Evolutionary conservation across 1,140 invertebrate genomes (phyloP).

Genomic region (Melipona quadrifasciata): DNA sequence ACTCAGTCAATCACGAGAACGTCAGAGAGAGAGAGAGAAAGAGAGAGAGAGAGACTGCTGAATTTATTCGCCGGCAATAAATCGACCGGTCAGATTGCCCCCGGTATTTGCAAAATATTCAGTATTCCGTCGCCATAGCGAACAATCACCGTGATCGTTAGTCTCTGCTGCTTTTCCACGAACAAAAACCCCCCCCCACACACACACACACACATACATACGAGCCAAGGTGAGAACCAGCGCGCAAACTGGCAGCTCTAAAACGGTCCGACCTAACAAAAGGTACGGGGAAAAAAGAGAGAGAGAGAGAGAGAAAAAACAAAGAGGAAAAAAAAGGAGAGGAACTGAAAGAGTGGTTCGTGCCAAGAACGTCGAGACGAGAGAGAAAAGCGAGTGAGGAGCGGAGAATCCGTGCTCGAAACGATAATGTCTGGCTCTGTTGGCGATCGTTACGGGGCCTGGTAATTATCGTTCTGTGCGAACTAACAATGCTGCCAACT

Average conservation of each 20-base stretch:
- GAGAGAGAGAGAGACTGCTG: not conserved
- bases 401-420: conserved; percentile 37
- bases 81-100: conserved; percentile 35
- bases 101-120: conserved; percentile 16
- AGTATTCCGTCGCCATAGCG: conserved; percentile 10
- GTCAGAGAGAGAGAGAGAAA: not conserved
- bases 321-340: not conserved
- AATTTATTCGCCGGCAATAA: conserved; percentile 23
- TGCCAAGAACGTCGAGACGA: conserved; percentile 43
- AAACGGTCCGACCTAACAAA: conserved; percentile 30
- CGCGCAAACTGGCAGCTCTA: conserved; percentile 57
- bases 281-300: conserved; percentile 6
- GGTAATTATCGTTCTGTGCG: conserved; percentile 71
- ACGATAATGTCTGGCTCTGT: conserved; percentile 51
- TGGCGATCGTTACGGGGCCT: conserved; percentile 43
- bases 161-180: conserved; percentile 50
- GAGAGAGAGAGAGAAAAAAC: no score
- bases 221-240: conserved; percentile 47
- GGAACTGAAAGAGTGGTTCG: conserved; percentile 28
- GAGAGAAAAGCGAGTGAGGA: conserved; percentile 31
- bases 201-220: not conserved
- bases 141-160: not conserved
- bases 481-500: conserved; percentile 68
- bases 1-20: conserved; percentile 15
- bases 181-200: not conserved